phyloP scores from a whole-genome alignment of 2,113 vertebrate genomes.

The Elaphurus davidianus region DNA sequence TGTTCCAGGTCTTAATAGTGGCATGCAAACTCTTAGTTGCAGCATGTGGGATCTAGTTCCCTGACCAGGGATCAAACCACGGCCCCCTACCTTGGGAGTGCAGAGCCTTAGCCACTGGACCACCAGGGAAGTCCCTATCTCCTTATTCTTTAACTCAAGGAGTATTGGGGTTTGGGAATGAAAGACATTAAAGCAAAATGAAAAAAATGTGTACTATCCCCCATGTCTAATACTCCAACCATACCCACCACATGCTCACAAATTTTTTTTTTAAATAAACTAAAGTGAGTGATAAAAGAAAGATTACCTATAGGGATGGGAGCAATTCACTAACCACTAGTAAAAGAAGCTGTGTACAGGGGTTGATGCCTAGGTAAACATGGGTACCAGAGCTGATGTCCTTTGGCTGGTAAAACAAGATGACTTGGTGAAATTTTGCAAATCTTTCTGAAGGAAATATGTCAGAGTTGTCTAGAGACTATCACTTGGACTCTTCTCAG shows the following conservation, averaged over 20 bases:
- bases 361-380: background rate
- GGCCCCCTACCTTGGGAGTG: background rate
- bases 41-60: background rate
- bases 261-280: background rate
- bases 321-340: background rate
- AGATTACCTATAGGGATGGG: background rate
- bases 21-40: background rate
- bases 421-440: background rate
- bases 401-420: background rate
- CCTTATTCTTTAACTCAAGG: background rate
- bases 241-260: background rate
- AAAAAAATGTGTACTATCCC: background rate
- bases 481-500: background rate
- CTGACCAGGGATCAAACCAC: background rate
- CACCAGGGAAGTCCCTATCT: background rate
- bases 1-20: background rate
- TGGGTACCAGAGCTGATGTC: background rate
- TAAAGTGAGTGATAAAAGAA: background rate
- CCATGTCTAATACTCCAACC: background rate
- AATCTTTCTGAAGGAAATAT: constrained; percentile 27
- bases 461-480: constrained; percentile 11
- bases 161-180: background rate
- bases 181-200: constrained; percentile 20
- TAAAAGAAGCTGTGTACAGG: background rate
- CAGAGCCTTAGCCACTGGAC: background rate